A percentile compares a stretch with the other conserved stretches of the same genome.
Conservation (phyloP, 2,113 vertebrate genomes). For the Sorex fumeus region DNA sequence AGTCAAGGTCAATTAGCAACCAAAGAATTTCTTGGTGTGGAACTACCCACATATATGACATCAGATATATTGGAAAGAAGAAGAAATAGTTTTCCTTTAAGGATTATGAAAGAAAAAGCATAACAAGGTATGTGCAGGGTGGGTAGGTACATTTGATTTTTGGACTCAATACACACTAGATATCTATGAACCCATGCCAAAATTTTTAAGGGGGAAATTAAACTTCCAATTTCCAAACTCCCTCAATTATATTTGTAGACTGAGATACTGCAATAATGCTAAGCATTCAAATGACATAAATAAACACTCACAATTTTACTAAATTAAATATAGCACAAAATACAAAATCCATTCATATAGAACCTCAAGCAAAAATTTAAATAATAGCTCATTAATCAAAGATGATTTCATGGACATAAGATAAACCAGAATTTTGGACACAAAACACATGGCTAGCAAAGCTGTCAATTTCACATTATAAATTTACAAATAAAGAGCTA, state of each 20-base stretch:
- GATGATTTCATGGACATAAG: neutral
- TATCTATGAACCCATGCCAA: neutral
- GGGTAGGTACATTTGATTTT: neutral
- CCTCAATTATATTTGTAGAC: neutral
- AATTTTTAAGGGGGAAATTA: neutral
- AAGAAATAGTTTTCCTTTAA: neutral
- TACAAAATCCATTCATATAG: conserved; percentile 1
- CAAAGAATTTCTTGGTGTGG: neutral
- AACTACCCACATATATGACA: neutral
- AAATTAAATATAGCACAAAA: neutral
- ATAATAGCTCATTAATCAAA: neutral
- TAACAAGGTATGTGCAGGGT: neutral
- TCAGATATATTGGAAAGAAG: neutral
- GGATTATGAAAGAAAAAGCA: neutral
- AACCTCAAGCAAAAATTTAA: conserved; percentile 14
- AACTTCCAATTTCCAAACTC: conserved; percentile 2
- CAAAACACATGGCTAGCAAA: neutral
- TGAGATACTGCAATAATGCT: neutral
- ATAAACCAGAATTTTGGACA: conserved; percentile 38
- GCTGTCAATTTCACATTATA: neutral
- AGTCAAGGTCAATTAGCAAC: neutral
- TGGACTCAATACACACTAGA: neutral
- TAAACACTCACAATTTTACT: neutral
- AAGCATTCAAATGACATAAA: conserved; percentile 32
- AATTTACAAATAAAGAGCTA: conserved; percentile 14